Base-by-base conservation (phyloP, 2,797 vertebrate species). In the Enteromius viviparus region DNA sequence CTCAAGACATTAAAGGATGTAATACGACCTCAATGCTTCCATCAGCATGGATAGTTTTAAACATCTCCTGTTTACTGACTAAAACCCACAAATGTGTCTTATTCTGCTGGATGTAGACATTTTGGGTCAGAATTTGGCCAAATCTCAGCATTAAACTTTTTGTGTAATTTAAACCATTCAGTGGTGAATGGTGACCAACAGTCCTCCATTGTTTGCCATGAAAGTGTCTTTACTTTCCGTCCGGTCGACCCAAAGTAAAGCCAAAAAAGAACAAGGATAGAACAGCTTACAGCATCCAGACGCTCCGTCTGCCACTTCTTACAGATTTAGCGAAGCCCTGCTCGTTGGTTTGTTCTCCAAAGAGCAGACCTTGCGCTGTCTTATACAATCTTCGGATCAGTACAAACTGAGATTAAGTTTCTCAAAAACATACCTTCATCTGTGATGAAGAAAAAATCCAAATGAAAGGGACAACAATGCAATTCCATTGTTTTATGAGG, bases 241-340 rank as follows among this genome's bases (percentile, higher is more conserved):
- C 80, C 65, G 79, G 49, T 62, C 34, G 70, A 88, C 51, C 66
- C 66, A 55, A 86, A 85, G 79, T 79, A 64, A 83, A 88, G 76
- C 75, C 87, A 91, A 83, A 91, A 82, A 84, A 89, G 85, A 90
- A 87, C 37, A 84, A 68, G 87, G 90, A 93, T 87, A 90, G 88
- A 68, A 81, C 53, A 81, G 76, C 66, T 84, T 84, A 84, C 79
- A 87, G 82, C 76, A 80, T 86, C 76, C 85, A 86, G 86, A 83
- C 71, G 32, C 29, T 42, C 64, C 17, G 77, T 78, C 80, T 85
- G 83, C 82, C 70, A 68, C 69, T 74, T 75, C 70, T 40, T 65
- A 75, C 70, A 75, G 80, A 81, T 81, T 53, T 69, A 83, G 64
- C 40, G 64, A 64, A 83, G 72, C 81, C 51, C 64, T 76, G 37